These are phyloP conservation scores for Ephialtes manifestator DNA, from an alignment of 2,888 invertebrate genomes.

Conservation along the genomic window DNA sequence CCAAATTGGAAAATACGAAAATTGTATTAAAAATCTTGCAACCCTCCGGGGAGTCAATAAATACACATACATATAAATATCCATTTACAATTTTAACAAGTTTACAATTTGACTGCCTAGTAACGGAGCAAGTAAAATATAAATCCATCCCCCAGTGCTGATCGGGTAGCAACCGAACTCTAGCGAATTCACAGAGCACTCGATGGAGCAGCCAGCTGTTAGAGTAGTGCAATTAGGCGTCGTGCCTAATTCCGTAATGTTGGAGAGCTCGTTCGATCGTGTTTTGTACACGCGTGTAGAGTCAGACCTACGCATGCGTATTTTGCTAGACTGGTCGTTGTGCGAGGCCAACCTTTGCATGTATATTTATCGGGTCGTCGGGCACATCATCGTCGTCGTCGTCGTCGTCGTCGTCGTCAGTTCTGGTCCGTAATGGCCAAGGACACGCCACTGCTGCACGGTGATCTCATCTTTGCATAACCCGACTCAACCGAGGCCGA, in stretches of 20 bases:
- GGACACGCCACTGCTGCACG: constrained; percentile 62
- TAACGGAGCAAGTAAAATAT: background rate
- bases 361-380: constrained; percentile 74
- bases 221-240: background rate
- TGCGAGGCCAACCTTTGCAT: constrained; percentile 46
- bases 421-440: constrained; percentile 71
- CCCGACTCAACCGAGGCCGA: constrained; percentile 77
- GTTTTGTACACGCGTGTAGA: constrained; percentile 12
- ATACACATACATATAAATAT: too few relatives aligned
- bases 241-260: constrained; percentile 27
- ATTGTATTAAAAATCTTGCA: too few relatives aligned
- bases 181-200: background rate
- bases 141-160: background rate
- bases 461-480: constrained; percentile 79
- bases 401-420: constrained; percentile 15
- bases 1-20: too few relatives aligned
- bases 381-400: constrained; percentile 14
- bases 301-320: constrained; percentile 9
- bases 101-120: background rate
- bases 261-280: constrained; percentile 7
- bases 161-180: background rate
- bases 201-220: constrained; percentile 16
- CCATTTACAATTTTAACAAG: too few relatives aligned
- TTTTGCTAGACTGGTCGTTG: background rate
- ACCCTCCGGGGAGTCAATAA: too few relatives aligned